These are phyloP conservation scores for Chaetura pelagica DNA, from an alignment of 2,113 vertebrate species.

Conservation along the genomic window DNA sequence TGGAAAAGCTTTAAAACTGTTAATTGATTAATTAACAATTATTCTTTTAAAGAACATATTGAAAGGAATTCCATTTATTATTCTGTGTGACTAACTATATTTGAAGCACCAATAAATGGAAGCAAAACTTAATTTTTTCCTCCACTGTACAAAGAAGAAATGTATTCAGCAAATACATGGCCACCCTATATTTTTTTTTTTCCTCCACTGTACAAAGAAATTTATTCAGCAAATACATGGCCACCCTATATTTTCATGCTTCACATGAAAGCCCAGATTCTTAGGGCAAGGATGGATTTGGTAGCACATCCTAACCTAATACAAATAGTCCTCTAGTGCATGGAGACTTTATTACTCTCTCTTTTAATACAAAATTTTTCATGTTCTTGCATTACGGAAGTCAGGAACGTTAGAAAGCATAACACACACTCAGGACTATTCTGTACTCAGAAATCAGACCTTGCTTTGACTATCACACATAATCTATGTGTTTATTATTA, in stretches of 20 bases:
- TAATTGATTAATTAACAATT: background rate
- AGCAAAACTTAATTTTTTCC: background rate
- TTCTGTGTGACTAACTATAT: background rate
- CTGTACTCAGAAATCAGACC: background rate
- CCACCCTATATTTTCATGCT: background rate
- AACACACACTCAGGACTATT: background rate
- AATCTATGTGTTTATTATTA: background rate
- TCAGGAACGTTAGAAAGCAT: background rate
- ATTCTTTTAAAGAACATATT: background rate
- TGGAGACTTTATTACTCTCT: background rate
- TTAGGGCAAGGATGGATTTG: background rate
- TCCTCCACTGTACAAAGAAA: background rate
- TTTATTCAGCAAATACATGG: background rate
- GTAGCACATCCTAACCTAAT: background rate
- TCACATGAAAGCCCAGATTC: background rate
- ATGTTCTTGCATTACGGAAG: background rate
- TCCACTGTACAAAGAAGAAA: background rate
- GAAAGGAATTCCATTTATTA: background rate
- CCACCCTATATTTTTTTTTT: background rate
- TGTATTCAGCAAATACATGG: background rate
- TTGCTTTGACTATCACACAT: background rate
- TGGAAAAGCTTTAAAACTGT: background rate
- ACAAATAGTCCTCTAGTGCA: background rate
- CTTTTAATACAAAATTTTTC: background rate
- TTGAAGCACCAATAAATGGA: background rate